Conservation (phyloP, 2,797 vertebrate genomes). For the Argya squamiceps region DNA sequence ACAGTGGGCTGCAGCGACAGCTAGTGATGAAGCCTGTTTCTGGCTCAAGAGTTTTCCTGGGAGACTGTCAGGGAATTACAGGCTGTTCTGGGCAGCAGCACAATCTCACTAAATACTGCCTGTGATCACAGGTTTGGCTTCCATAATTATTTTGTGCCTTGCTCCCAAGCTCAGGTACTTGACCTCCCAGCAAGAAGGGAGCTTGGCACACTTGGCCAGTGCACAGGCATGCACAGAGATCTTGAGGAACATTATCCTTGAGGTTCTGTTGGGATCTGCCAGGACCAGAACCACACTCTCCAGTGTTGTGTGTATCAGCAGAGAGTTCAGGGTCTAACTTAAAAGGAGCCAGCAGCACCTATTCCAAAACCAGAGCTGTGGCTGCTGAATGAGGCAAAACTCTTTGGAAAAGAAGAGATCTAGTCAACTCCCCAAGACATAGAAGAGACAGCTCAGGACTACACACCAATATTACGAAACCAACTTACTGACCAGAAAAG, state of each 20-base stretch:
- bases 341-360: not conserved
- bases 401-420: not conserved
- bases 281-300: not conserved
- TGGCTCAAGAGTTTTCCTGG: not conserved
- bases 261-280: not conserved
- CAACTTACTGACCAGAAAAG: not conserved
- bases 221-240: not conserved
- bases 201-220: not conserved
- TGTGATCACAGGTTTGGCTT: not conserved
- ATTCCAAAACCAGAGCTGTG: not conserved
- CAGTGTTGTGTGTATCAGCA: not conserved
- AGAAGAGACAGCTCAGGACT: not conserved
- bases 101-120: not conserved
- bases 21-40: not conserved
- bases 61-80: not conserved
- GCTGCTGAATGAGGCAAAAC: not conserved
- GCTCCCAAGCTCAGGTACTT: not conserved
- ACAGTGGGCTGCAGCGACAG: slow-evolving; percentile 43
- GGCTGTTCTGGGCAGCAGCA: not conserved
- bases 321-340: not conserved
- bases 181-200: not conserved
- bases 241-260: not conserved
- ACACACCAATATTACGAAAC: not conserved
- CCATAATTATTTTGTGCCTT: not conserved
- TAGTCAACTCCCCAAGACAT: not conserved